phyloP scores from a whole-genome alignment of 2,888 invertebrate genomes.

The Tipula lateralis region DNA sequence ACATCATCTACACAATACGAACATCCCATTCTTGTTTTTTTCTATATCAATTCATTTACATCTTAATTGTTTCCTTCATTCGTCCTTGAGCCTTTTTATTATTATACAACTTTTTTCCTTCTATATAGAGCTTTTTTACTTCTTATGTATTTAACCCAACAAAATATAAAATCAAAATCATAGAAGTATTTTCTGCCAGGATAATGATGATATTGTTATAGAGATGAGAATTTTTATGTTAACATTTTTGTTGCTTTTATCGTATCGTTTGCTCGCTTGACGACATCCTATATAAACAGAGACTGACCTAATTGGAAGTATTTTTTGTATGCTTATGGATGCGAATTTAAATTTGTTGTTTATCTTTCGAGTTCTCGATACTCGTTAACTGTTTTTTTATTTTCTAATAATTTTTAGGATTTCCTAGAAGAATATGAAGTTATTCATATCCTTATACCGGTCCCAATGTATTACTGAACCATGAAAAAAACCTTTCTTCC shows the following conservation, averaged over 20 bases:
- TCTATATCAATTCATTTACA: not conserved
- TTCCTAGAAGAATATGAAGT: not conserved
- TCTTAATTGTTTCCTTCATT: constrained; percentile 1
- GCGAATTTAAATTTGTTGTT: not conserved
- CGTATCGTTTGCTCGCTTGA: not conserved
- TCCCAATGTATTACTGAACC: no score
- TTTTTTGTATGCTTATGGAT: not conserved
- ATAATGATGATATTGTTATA: not conserved
- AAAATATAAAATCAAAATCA: not conserved
- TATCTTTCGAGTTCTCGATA: not conserved
- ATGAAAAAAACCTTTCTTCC: no score
- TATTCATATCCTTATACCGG: no score
- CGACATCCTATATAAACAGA: not conserved
- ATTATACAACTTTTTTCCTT: not conserved
- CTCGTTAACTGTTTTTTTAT: not conserved
- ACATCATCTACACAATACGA: not conserved
- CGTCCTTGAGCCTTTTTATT: not conserved
- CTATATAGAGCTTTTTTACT: not conserved
- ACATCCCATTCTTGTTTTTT: not conserved
- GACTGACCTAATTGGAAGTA: not conserved
- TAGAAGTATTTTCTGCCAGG: not conserved
- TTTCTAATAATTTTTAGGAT: not conserved
- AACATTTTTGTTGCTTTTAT: not conserved
- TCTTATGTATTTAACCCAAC: not conserved
- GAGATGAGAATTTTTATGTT: not conserved